phyloP scores from a whole-genome alignment of 2,888 invertebrate species.

The Hylaea fasciaria region DNA sequence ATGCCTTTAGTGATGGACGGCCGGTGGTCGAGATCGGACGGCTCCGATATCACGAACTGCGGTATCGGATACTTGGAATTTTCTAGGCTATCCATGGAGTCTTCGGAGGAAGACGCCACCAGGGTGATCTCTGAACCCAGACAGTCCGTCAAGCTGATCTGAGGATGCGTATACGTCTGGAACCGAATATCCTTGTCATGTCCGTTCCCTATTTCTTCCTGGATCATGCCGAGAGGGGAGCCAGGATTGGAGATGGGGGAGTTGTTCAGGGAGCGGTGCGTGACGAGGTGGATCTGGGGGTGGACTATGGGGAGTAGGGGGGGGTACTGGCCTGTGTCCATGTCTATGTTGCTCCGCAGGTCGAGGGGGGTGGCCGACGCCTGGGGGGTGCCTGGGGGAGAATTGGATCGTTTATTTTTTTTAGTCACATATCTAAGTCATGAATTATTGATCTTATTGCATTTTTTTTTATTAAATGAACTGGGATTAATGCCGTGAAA shows the following conservation, averaged over 20 bases:
- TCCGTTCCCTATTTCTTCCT: slow-evolving; percentile 85
- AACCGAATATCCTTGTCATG: slow-evolving; percentile 51
- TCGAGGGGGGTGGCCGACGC: slow-evolving; percentile 84
- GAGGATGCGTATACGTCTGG: slow-evolving; percentile 86
- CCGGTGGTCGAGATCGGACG: slow-evolving; percentile 87
- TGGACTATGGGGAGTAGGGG: slow-evolving; percentile 75
- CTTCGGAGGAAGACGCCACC: slow-evolving; percentile 90
- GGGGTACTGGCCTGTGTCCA: slow-evolving; percentile 76
- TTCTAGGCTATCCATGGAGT: slow-evolving; percentile 88
- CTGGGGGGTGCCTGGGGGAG: slow-evolving; percentile 77
- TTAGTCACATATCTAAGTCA: background rate
- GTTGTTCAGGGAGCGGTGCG: slow-evolving; percentile 85
- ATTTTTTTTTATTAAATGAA: too few relatives aligned
- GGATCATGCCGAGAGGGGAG: slow-evolving; percentile 91
- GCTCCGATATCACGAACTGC: slow-evolving; percentile 89
- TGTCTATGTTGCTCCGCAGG: slow-evolving; percentile 80
- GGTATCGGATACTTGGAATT: slow-evolving; percentile 83
- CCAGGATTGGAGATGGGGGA: slow-evolving; percentile 87
- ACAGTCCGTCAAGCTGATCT: slow-evolving; percentile 96
- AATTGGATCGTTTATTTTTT: background rate
- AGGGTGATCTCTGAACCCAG: slow-evolving; percentile 93
- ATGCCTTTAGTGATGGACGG: slow-evolving; percentile 93
- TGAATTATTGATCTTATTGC: too few relatives aligned
- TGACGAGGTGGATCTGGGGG: slow-evolving; percentile 73
- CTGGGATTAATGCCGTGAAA: too few relatives aligned